Evolutionary conservation across 2,888 invertebrate genomes (phyloP).

Genomic region (Sepioteuthis lessoniana): DNA sequence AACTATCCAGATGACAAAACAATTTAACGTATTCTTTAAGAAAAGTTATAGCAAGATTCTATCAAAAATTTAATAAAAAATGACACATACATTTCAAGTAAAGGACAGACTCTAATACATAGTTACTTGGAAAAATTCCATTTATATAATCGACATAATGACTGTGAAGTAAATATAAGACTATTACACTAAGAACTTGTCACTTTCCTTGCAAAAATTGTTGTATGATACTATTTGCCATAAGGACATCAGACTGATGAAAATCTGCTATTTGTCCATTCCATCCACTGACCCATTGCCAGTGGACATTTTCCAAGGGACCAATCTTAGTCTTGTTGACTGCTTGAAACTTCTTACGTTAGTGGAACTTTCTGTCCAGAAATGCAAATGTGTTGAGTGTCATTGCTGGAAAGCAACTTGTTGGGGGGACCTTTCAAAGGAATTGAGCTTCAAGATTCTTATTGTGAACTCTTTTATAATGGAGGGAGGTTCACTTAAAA

Average conservation of each 20-base stretch:
- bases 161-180: background rate
- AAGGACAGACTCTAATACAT: too few relatives aligned
- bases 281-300: background rate
- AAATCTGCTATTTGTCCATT: background rate
- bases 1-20: background rate
- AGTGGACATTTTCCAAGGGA: slow-evolving; percentile 3
- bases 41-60: background rate
- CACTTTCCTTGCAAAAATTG: background rate
- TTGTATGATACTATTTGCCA: background rate
- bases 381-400: background rate
- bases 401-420: background rate
- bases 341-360: background rate
- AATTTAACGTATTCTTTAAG: background rate
- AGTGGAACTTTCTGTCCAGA: background rate
- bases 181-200: background rate
- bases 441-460: background rate
- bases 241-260: background rate
- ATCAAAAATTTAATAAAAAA: background rate
- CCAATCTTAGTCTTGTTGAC: background rate
- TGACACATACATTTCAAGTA: too few relatives aligned
- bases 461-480: background rate
- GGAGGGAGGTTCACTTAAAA: slow-evolving; percentile 33
- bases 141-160: background rate
- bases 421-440: background rate
- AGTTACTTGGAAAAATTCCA: background rate